Evolutionary conservation across 1,140 invertebrate species (phyloP).

Genomic region (Geopemphigus sp.): DNA sequence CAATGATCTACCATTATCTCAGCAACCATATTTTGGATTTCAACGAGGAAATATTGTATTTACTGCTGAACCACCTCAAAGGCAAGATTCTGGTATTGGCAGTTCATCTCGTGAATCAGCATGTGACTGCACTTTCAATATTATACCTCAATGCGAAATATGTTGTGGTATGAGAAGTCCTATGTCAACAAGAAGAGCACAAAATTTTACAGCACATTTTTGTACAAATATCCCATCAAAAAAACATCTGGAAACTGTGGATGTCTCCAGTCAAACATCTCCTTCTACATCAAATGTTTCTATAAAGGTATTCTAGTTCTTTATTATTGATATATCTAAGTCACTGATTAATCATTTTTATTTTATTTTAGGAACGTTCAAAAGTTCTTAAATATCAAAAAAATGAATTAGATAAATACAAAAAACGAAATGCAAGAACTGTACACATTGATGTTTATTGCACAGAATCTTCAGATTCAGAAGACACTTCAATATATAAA

Average conservation of each 20-base stretch:
- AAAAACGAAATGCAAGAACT: slow-evolving; percentile 62
- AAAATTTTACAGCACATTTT: slow-evolving; percentile 56
- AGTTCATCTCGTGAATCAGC: slow-evolving; percentile 55
- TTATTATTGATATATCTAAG: not conserved
- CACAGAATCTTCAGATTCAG: slow-evolving; percentile 60
- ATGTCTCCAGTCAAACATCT: slow-evolving; percentile 35
- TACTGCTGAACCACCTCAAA: slow-evolving; percentile 56
- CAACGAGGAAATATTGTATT: slow-evolving; percentile 61
- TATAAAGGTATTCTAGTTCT: slow-evolving; percentile 16
- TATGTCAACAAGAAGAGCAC: slow-evolving; percentile 53
- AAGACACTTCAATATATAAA: not conserved
- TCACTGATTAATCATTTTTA: not conserved
- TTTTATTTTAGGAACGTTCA: slow-evolving; percentile 15
- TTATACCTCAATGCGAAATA: slow-evolving; percentile 53
- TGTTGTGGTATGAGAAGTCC: slow-evolving; percentile 52
- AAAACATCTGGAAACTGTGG: slow-evolving; percentile 54
- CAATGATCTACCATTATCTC: not conserved
- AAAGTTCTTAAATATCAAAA: slow-evolving; percentile 8
- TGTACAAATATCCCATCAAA: slow-evolving; percentile 57
- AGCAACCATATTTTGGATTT: slow-evolving; percentile 56
- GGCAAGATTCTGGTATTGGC: slow-evolving; percentile 16
- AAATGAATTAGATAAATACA: slow-evolving; percentile 50
- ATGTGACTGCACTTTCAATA: slow-evolving; percentile 68
- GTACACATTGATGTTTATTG: slow-evolving; percentile 78
- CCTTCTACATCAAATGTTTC: slow-evolving; percentile 26